phyloP scores from a whole-genome alignment of 2,113 vertebrate species.

The Carassius carassius region DNA sequence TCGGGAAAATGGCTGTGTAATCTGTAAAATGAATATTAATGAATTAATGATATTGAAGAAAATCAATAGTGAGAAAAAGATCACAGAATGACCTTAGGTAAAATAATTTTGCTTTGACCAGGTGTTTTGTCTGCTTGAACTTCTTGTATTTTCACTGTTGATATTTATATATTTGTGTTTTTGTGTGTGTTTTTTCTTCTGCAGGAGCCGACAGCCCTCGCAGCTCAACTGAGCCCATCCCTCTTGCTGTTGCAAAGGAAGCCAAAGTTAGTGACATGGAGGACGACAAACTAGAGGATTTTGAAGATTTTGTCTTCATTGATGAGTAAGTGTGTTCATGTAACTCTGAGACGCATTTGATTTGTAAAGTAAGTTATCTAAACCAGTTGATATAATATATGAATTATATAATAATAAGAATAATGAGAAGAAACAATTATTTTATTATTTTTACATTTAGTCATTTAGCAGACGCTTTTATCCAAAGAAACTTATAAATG shows the following conservation, averaged over 20 bases:
- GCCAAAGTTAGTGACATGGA: constrained; percentile 92
- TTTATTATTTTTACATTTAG: too few species aligned
- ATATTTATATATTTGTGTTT: background rate
- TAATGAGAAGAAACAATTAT: background rate
- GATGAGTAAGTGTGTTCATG: constrained; percentile 80
- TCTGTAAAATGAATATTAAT: background rate
- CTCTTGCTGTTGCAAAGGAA: constrained; percentile 90
- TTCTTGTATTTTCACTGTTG: background rate
- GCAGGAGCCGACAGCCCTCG: constrained; percentile 85
- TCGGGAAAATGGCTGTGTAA: background rate
- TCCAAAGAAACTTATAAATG: too few species aligned
- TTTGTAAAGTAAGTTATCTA: background rate
- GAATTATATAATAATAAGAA: background rate
- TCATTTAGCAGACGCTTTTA: too few species aligned
- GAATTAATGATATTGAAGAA: background rate
- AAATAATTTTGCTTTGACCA: background rate
- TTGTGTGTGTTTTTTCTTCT: background rate
- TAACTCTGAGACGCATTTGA: background rate
- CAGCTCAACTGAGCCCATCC: constrained; percentile 77
- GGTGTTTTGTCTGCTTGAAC: background rate
- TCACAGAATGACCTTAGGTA: background rate
- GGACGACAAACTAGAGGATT: constrained; percentile 88
- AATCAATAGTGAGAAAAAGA: background rate
- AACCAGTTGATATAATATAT: background rate
- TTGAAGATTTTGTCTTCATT: constrained; percentile 83